Base-by-base conservation (phyloP, 2,888 invertebrate genomes). In the Panzeria rudis region DNA sequence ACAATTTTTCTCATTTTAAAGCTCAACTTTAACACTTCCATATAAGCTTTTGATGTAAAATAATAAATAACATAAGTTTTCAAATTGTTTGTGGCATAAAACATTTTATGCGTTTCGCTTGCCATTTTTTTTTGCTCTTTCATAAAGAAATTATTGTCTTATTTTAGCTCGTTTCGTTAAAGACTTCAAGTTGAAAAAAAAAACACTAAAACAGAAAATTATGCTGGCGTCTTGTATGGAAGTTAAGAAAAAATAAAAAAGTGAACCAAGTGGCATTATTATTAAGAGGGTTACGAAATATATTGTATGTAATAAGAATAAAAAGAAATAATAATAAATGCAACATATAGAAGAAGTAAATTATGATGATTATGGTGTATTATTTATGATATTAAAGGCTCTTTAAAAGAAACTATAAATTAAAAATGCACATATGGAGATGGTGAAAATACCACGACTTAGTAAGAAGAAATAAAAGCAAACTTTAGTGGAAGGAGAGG, bases 321-420 rank as follows among this genome's bases (percentile, higher is more conserved):
- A 2, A 56, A n/a, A 23, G 11, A 38, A 44, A 69, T 20, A 66
- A 72, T 17, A 64, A 61, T 32, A 68, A 61, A 61, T 64, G 54
- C 35, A 81, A 68, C 81, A 75, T 73, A 66, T 59, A 76, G 84
- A 86, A 86, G 84, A 82, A 87, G 86, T 87, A 87, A 88, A 87
- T 88, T 87, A 88, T 87, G 84, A 84, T 87, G 86, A 87, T 88
- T 88, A 87, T 85, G 82, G 86, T 68, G 41, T 86, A 83, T 87
- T 86, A 88, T 87, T 88, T 87, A 87, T 86, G 86, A 73, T 77
- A 87, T 86, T 79, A 86, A 84, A 84, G 84, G 68, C 86, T 86
- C 82, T 86, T 86, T 86, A 86, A 86, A 79, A 76, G 68, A 77
- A 78, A 82, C 82, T 78, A 85, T 85, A 82, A 85, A 85, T 85